Base-by-base conservation (phyloP, 2,888 invertebrate species). In the Exocentrus adspersus region DNA sequence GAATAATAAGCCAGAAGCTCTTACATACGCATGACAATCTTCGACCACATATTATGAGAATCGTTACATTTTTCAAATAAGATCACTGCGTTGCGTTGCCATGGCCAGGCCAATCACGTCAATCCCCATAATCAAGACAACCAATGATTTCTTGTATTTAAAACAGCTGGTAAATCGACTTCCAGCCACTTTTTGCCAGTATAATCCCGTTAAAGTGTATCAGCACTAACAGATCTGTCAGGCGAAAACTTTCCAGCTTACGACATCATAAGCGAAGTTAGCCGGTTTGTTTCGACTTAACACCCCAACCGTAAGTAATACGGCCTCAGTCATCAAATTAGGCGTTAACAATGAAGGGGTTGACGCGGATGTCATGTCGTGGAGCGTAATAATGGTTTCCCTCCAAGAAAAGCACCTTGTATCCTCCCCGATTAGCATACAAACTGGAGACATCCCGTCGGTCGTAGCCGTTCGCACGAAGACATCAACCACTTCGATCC, bases 401-500 rank as follows among this genome's bases (percentile, higher is more conserved):
- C 48, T 43, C 60, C 37, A 65, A 56, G 63, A 65, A 65, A 62
- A 61, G 57, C 60, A 61, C 54, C 48, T 52, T 63, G 56, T 45
- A 63, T 62, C 60, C 56, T n/a, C 57, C 54, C 16, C 32, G 56
- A 72, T 72, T 72, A 69, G 69, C 72, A 72, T 72, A 72, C 68
- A 70, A 70, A 72, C 69, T 64, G 68, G 65, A 64, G 69, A 70
- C 68, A 70, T 70, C 70, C 60, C 61, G 64, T 30, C 59, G 64
- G 53, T 64, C 52, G 51, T 45, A 52, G 53, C 30, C 28, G 41
- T 58, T 54, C 42, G 57, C 57, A 30, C 46, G 57, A 45, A 46
- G 57, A 57, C 32, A 46, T 32, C 46, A 32, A n/a, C 45, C 57
- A 46, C 57, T 32, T 57, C 57, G 45, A 46, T 57, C 46, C 52